Percentiles rank a stretch among this genome's conserved stretches.
Evolutionary conservation across 2,797 vertebrate species (phyloP).

Genomic region (Crenuchus spilurus): DNA sequence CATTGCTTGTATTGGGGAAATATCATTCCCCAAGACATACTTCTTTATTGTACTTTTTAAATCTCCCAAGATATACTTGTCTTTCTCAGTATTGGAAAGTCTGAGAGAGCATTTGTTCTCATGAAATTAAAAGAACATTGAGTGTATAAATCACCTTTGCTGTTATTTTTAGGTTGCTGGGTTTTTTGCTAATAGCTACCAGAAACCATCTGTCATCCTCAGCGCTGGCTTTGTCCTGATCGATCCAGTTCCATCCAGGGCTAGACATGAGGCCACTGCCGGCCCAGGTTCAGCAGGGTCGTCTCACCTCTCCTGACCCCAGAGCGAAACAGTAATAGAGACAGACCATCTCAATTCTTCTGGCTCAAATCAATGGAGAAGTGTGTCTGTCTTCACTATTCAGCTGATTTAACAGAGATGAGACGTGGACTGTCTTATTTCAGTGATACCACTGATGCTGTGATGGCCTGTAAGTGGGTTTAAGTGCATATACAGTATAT

Average conservation of each 20-base stretch:
- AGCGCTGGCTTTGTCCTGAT: constrained; percentile 4
- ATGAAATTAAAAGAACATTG: background rate
- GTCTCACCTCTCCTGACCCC: constrained; percentile 2
- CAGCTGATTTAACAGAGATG: background rate
- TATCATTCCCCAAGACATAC: too few species aligned
- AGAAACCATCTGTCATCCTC: constrained; percentile 15
- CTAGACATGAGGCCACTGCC: background rate
- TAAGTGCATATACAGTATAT: too few species aligned
- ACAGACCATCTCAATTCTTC: background rate
- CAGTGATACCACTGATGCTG: too few species aligned
- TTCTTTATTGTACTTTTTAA: too few species aligned
- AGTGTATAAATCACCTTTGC: background rate
- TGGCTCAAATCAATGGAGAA: background rate
- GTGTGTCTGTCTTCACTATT: background rate
- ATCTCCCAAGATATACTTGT: background rate
- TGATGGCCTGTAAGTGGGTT: too few species aligned
- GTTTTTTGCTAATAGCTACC: constrained; percentile 8
- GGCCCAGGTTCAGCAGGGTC: background rate
- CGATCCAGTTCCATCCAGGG: background rate
- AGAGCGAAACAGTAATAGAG: background rate
- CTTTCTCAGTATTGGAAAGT: background rate
- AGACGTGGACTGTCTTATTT: background rate
- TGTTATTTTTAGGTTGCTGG: constrained; percentile 5
- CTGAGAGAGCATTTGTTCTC: background rate
- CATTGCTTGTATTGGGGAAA: too few species aligned